Evolutionary conservation across 2,888 invertebrate species (phyloP).

Genomic region (Phymatocera aterrima): DNA sequence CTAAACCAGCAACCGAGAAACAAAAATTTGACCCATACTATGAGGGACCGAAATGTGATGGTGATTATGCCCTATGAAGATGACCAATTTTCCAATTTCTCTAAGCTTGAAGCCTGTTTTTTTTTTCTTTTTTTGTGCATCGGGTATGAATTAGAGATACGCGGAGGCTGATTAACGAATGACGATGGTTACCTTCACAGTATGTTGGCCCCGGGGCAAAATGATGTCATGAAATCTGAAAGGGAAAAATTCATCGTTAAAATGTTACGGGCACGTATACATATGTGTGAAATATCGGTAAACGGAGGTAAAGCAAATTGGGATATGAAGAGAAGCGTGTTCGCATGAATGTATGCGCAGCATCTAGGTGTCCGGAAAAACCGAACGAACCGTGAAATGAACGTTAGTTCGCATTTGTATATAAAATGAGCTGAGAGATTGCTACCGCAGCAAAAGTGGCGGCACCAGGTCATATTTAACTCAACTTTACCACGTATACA

Average conservation of each 20-base stretch:
- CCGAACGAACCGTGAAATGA: neutral
- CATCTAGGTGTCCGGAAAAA: neutral
- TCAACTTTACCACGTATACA: neutral
- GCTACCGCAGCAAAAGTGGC: neutral
- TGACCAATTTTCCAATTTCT: too few species aligned
- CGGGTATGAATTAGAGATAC: too few species aligned
- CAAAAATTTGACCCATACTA: too few species aligned
- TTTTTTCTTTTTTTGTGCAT: too few species aligned
- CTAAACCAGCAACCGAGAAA: neutral
- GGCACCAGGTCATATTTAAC: neutral
- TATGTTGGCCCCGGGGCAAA: neutral
- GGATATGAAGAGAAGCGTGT: neutral
- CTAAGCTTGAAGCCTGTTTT: too few species aligned
- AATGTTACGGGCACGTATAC: too few species aligned
- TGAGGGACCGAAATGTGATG: too few species aligned
- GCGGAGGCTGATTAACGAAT: too few species aligned
- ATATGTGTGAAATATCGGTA: neutral
- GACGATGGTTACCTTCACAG: neutral
- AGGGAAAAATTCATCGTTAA: too few species aligned
- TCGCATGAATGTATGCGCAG: too few species aligned
- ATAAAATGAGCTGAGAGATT: neutral
- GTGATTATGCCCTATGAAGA: too few species aligned
- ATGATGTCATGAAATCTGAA: constrained; percentile 12
- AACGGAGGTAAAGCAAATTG: neutral
- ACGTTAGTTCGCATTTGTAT: neutral